These are phyloP conservation scores for Fukomys damarensis DNA, from an alignment of 2,113 vertebrate species.

Conservation along the genomic window DNA sequence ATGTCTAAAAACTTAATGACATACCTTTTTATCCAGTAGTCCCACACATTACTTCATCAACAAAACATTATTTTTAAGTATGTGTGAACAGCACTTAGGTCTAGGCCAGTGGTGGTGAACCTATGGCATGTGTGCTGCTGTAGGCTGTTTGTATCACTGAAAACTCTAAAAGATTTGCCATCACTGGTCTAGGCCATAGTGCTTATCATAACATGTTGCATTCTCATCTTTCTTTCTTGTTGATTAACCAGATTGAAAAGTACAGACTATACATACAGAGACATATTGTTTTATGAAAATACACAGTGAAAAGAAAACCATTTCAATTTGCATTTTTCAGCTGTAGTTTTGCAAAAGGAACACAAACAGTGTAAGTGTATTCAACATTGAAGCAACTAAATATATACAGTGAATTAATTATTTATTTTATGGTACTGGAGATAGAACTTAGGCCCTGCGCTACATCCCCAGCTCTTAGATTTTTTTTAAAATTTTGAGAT, in stretches of 20 bases:
- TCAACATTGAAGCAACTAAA: neutral
- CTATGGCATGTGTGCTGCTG: too few species aligned
- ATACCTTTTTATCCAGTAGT: constrained; percentile 14
- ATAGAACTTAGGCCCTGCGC: neutral
- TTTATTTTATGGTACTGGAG: neutral
- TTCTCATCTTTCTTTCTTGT: neutral
- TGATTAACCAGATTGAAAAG: neutral
- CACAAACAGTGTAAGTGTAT: neutral
- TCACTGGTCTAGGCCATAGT: neutral
- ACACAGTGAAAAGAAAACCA: neutral
- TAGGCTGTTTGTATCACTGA: too few species aligned
- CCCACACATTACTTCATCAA: neutral
- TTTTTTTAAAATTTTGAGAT: neutral
- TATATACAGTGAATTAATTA: neutral
- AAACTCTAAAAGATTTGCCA: too few species aligned
- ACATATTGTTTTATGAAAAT: neutral
- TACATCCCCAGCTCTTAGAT: neutral
- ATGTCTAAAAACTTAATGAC: neutral
- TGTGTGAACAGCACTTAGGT: neutral
- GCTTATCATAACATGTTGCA: neutral
- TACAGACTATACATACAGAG: neutral
- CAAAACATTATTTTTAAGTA: neutral
- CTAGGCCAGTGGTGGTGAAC: too few species aligned
- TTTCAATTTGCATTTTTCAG: neutral
- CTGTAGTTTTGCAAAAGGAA: neutral